A percentile compares a stretch with the other conserved stretches of the same genome.
phyloP scores from a whole-genome alignment of 1,140 invertebrate genomes.

The Drosophila azteca region DNA sequence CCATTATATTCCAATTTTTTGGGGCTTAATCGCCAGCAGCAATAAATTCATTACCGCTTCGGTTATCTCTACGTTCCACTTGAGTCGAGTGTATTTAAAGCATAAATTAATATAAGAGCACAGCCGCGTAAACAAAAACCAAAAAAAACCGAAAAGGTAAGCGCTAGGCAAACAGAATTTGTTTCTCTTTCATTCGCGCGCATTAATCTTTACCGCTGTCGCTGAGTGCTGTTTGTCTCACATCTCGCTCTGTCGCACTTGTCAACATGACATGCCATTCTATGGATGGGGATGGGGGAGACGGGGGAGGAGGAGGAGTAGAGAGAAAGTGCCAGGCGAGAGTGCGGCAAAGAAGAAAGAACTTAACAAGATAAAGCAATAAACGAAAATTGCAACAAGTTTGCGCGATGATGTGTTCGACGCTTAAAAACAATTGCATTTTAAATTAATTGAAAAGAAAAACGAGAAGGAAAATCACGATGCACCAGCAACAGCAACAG shows the following conservation, averaged over 20 bases:
- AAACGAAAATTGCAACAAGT: constrained; percentile 80
- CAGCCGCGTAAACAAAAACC: constrained; percentile 7
- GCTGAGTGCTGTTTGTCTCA: too few species aligned
- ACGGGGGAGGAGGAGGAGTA: background rate
- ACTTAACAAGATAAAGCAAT: constrained; percentile 73
- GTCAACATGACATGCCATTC: constrained; percentile 15
- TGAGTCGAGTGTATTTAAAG: constrained; percentile 14
- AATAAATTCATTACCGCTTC: constrained; percentile 53
- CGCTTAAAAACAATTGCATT: constrained; percentile 71
- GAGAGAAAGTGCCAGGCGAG: background rate
- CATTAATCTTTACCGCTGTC: constrained; percentile 12
- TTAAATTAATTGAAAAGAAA: constrained; percentile 73
- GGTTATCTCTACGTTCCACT: constrained; percentile 29
- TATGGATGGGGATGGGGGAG: background rate
- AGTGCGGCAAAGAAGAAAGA: constrained; percentile 20
- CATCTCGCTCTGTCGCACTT: constrained; percentile 11
- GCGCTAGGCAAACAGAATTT: background rate
- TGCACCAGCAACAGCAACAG: constrained; percentile 25
- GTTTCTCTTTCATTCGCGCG: constrained; percentile 12
- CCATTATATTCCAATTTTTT: constrained; percentile 10
- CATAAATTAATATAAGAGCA: constrained; percentile 52
- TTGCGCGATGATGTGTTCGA: constrained; percentile 40
- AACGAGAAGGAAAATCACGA: constrained; percentile 60
- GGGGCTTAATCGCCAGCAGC: constrained; percentile 51
- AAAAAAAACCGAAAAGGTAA: constrained; percentile 36